Conservation (phyloP, 2,888 invertebrate species). For the Aporophyla lueneburgensis region DNA sequence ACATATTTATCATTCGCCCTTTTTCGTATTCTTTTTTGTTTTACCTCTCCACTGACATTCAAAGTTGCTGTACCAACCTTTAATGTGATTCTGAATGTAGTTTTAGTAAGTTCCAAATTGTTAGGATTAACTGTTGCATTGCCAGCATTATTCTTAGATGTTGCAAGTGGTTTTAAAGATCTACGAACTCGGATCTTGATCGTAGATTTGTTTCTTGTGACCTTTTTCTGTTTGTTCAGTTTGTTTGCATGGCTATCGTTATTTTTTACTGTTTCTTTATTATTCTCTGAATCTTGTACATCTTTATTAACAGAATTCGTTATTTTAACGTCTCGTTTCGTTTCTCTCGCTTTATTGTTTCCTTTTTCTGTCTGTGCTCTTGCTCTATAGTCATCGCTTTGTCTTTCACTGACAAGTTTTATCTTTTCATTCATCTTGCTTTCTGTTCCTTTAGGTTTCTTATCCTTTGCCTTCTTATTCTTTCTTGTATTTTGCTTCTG, state of each 20-base stretch:
- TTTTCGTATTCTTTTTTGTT: not conserved
- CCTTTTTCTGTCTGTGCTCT: not conserved
- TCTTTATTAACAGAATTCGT: not conserved
- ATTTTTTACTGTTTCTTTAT: not conserved
- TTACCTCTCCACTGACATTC: not conserved
- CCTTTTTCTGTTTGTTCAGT: not conserved
- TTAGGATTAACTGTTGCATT: not conserved
- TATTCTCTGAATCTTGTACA: not conserved
- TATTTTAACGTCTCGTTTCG: no score
- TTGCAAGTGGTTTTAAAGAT: not conserved
- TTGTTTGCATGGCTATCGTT: not conserved
- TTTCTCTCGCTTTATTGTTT: no score
- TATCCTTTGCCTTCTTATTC: not conserved
- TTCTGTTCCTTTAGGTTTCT: no score
- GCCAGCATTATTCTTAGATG: not conserved
- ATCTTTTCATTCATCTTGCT: not conserved
- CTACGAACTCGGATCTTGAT: not conserved
- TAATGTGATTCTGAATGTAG: not conserved
- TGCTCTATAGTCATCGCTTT: not conserved
- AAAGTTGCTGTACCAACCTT: not conserved
- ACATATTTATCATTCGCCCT: not conserved
- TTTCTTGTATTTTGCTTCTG: not conserved
- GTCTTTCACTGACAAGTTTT: not conserved
- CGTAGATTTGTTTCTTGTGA: not conserved
- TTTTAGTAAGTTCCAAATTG: not conserved